Percentiles rank a stretch among this genome's conserved stretches.
phyloP scores from a whole-genome alignment of 2,888 invertebrate genomes.

The Stenotaenia linearis region DNA sequence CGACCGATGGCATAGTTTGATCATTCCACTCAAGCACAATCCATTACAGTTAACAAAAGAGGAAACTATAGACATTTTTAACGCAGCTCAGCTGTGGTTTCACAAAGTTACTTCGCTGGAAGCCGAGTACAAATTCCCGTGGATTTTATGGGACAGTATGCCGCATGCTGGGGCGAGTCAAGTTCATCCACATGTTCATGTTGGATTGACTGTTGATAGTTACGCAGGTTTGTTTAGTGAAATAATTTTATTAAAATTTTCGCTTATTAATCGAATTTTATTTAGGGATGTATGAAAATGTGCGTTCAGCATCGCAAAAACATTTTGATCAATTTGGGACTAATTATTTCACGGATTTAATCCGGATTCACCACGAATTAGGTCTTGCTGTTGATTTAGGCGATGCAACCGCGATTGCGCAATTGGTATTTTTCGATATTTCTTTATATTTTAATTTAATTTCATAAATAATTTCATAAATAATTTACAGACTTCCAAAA shows the following conservation, averaged over 20 bases:
- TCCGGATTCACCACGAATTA: slow-evolving; percentile 45
- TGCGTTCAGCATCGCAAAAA: slow-evolving; percentile 43
- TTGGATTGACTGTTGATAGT: slow-evolving; percentile 42
- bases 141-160: slow-evolving; percentile 49
- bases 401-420: slow-evolving; percentile 45
- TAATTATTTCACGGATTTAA: slow-evolving; percentile 47
- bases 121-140: slow-evolving; percentile 43
- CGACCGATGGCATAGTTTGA: slow-evolving; percentile 48
- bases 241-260: background rate
- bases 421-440: slow-evolving; percentile 44
- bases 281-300: slow-evolving; percentile 41
- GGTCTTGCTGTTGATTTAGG: slow-evolving; percentile 45
- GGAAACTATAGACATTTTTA: slow-evolving; percentile 45
- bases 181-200: slow-evolving; percentile 51
- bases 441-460: background rate
- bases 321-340: slow-evolving; percentile 42
- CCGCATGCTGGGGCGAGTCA: slow-evolving; percentile 51
- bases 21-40: slow-evolving; percentile 47
- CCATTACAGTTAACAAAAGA: slow-evolving; percentile 45
- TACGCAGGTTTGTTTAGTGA: slow-evolving; percentile 13
- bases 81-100: slow-evolving; percentile 45
- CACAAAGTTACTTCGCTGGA: slow-evolving; percentile 29
- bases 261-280: background rate
- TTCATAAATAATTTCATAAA: background rate
- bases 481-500: slow-evolving; percentile 45